Conservation (phyloP, 37 sponge, comb jelly and placozoan genomes). For the Hormiphora californensis region DNA sequence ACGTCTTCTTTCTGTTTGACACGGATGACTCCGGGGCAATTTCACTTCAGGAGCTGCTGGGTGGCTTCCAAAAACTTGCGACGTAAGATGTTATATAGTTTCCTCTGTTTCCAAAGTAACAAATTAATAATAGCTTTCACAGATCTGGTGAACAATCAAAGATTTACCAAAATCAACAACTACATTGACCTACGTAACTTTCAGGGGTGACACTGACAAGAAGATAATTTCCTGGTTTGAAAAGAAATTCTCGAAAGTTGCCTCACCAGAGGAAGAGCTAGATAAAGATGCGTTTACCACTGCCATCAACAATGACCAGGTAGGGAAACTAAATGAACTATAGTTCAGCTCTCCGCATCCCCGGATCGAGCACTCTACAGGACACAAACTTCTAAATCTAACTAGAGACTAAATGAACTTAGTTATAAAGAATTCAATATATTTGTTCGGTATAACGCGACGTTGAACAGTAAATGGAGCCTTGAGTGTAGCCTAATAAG, state of each 20-base stretch:
- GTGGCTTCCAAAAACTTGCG: constrained; percentile 66
- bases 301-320: constrained; percentile 27
- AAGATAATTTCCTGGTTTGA: constrained; percentile 4
- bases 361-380: too few species aligned
- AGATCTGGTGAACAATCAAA: constrained; percentile 60
- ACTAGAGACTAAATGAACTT: too few species aligned
- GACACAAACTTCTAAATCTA: too few species aligned
- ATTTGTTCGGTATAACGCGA: too few species aligned
- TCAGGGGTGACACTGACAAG: constrained; percentile 28
- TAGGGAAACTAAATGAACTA: too few species aligned
- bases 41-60: constrained; percentile 73
- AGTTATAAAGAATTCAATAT: too few species aligned
- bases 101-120: not conserved
- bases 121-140: not conserved
- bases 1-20: constrained; percentile 70
- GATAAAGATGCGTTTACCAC: not conserved
- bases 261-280: constrained; percentile 4
- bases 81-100: constrained; percentile 56
- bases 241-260: not conserved
- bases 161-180: too few species aligned
- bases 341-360: too few species aligned
- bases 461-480: too few species aligned
- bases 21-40: constrained; percentile 64
- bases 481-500: too few species aligned
- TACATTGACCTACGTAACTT: too few species aligned